Percentiles rank a stretch among this genome's conserved stretches.
phyloP scores from a whole-genome alignment of 1,140 invertebrate species.

The Diabrotica undecimpunctata region DNA sequence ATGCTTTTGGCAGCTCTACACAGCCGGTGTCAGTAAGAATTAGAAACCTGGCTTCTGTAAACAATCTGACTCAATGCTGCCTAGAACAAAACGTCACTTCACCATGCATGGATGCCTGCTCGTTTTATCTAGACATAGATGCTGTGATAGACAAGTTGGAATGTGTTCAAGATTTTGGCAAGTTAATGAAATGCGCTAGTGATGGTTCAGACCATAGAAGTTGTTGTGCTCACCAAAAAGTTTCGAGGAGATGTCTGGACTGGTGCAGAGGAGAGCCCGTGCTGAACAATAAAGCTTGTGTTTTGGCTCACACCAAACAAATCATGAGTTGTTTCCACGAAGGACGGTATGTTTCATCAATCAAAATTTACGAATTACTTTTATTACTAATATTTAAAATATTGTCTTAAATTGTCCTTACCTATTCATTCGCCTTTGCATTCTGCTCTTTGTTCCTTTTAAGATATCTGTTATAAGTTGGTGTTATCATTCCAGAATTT shows the following conservation, averaged over 20 bases:
- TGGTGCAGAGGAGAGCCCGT: conserved; percentile 68
- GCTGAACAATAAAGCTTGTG: conserved; percentile 61
- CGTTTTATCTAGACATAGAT: conserved; percentile 76
- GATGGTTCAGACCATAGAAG: conserved; percentile 75
- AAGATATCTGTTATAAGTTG: no score
- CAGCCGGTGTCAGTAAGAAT: conserved; percentile 69
- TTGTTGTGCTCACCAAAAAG: conserved; percentile 71
- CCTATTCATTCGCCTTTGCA: no score
- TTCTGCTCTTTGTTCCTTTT: no score
- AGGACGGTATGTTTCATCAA: conserved; percentile 47
- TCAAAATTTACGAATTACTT: conserved; percentile 4
- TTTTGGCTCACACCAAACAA: conserved; percentile 66
- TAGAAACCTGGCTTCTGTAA: conserved; percentile 56
- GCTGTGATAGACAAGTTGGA: conserved; percentile 58
- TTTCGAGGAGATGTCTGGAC: conserved; percentile 70
- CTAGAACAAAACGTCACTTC: conserved; percentile 69
- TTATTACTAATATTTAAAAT: not conserved
- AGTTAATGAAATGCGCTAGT: conserved; percentile 79
- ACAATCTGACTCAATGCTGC: conserved; percentile 73
- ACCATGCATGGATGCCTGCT: conserved; percentile 73
- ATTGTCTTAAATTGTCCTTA: no score
- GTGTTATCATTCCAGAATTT: no score
- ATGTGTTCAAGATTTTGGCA: conserved; percentile 77
- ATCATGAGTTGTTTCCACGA: conserved; percentile 79
- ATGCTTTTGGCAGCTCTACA: conserved; percentile 69